Base-by-base conservation (phyloP, 2,888 invertebrate species). In the Papilio demoleus region DNA sequence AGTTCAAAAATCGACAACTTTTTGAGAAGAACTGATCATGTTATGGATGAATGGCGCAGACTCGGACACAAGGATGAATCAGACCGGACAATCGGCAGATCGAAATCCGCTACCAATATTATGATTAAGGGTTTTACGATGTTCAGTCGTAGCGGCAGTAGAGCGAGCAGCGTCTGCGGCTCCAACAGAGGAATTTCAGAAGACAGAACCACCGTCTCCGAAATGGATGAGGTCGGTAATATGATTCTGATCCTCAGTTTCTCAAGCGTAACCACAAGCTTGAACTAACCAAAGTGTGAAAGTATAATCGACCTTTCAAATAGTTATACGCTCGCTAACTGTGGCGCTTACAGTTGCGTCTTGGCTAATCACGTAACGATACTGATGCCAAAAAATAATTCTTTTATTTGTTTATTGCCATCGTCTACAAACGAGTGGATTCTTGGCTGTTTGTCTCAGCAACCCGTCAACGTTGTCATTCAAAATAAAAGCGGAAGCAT, bases 11-110 rank as follows among this genome's bases (percentile, higher is more conserved):
- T 97, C 65, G 94, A 96, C 67, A 95, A 95, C 79, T 97, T 97
- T 78, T 88, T 97, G 38, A 94, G 94, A 79, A 94, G 96, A 72
- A 97, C 97, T 3, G 97, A 97, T 86, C 97, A 97, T 85, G 95
- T 97, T 0, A 96, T 96, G 94, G 97, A 97, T 78, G 97, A 97
- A 81, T 97, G 97, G 97, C 93, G 94, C 68, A 93, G 95, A 71
- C 78, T 96, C 62, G 96, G 96, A 0, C 94, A 94, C 66, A 94
- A 91, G 74, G 94, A 94, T 73, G 93, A 93, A 68, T 83, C 88
- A 34, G 88, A 91, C 71, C 71, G 87, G 59, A 92, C 90, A 73
- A 77, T 94, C 42, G 94, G 94, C 4, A 93, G 95, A 77, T 96
- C 96, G 1, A 94, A 94, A 72, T 97, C 97, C 73, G 95, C 96